Base-by-base conservation (phyloP, 2,797 vertebrate species). In the Mareca strepera region DNA sequence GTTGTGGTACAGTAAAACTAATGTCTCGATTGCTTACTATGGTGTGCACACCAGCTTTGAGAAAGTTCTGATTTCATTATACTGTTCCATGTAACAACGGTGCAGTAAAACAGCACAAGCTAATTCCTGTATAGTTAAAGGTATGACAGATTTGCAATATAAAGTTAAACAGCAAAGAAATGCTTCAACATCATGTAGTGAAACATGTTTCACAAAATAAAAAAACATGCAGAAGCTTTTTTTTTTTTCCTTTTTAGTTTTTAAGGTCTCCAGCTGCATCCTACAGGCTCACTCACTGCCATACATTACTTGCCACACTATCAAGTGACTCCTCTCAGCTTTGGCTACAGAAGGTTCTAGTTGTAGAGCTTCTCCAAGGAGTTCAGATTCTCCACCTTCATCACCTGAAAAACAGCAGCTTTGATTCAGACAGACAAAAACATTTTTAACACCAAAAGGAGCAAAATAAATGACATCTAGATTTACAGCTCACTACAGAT, bases 261-360 rank as follows among this genome's bases (percentile, higher is more conserved):
- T 89, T 84, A 93, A 95, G 52, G 26, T 96, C 95, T 96, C 92
- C 88, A 77, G 68, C 84, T 89, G 90, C 68, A 94, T 94, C 82
- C 59, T 92, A 52, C 11, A 83, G 90, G 90, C 59, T 99, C 98
- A 99, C 96, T 99, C 98, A 60, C 93, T 98, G 91, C 96, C 97
- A 73, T 83, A 97, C 96, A 98, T 97, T 92, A 99, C 98, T 98
- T 99, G 99, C 99, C 99, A 99, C 79, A 99, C 99, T 74, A 99
- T 99, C 79, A 99, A 98, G 97, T 99, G 99, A 98, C 99, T 99
- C 94, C 99, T 98, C 97, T 99, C 99, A 1, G 99, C 99, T 98
- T 99, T 99, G 96, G 98, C 98, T 96, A 98, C 98, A 37, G 98
- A 98, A 82, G 99, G 98, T 97, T 99, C 98, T 88, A 99, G 98